Evolutionary conservation across 1,140 invertebrate genomes (phyloP).

Genomic region (Pygmarrhopalites habei): DNA sequence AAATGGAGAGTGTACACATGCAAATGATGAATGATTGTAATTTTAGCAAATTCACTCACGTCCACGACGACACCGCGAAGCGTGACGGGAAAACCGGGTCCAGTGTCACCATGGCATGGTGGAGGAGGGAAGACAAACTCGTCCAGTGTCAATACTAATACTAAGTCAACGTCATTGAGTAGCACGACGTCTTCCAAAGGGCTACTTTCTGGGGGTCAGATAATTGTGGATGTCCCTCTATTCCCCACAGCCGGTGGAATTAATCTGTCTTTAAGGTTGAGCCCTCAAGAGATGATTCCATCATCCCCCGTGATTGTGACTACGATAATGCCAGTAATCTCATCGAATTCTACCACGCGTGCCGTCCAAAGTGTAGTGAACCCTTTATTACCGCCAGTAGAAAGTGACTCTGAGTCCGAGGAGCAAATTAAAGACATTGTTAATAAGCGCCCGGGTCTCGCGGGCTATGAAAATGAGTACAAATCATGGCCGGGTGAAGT

Average conservation of each 20-base stretch:
- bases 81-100: not conserved
- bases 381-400: slow-evolving; percentile 15
- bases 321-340: not conserved
- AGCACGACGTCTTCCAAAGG: slow-evolving; percentile 4
- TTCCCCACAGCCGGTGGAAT: not conserved
- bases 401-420: slow-evolving; percentile 14
- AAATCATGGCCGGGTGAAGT: slow-evolving; percentile 22
- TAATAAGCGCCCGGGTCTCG: slow-evolving; percentile 6
- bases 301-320: slow-evolving; percentile 7
- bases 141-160: slow-evolving; percentile 11
- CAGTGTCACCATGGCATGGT: slow-evolving; percentile 25
- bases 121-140: not conserved
- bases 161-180: slow-evolving; percentile 24
- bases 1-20: not conserved
- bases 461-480: slow-evolving; percentile 17
- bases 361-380: slow-evolving; percentile 28
- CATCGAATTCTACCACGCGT: slow-evolving; percentile 15
- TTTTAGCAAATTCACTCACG: slow-evolving; percentile 34
- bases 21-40: slow-evolving; percentile 11
- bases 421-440: slow-evolving; percentile 8
- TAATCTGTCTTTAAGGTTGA: not conserved
- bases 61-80: slow-evolving; percentile 31
- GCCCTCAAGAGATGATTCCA: not conserved
- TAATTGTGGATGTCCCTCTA: not conserved
- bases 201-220: not conserved